Conservation (phyloP, 2,888 invertebrate genomes). For the Agrilus mali region DNA sequence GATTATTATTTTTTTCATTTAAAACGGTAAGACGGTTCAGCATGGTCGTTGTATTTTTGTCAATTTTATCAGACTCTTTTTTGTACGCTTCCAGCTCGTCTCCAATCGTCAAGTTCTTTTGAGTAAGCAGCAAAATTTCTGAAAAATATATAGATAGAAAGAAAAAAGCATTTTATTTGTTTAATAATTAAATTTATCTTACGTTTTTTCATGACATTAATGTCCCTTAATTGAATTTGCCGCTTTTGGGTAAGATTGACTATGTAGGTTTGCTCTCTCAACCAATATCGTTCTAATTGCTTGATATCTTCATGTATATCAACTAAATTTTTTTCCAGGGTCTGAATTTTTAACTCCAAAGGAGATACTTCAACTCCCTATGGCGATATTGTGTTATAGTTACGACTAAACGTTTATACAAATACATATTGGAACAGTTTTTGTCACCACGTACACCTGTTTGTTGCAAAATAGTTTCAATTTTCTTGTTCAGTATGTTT, state of each 20-base stretch:
- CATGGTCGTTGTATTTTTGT: slow-evolving; percentile 45
- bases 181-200: slow-evolving; percentile 20
- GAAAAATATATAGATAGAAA: slow-evolving; percentile 4
- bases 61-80: slow-evolving; percentile 42
- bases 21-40: slow-evolving; percentile 47
- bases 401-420: background rate
- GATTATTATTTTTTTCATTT: slow-evolving; percentile 43
- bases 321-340: slow-evolving; percentile 52
- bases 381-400: slow-evolving; percentile 3
- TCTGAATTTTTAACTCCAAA: slow-evolving; percentile 48
- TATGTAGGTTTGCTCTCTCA: slow-evolving; percentile 61
- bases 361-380: slow-evolving; percentile 36
- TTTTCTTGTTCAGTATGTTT: slow-evolving; percentile 38
- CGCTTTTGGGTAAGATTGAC: slow-evolving; percentile 56
- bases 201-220: slow-evolving; percentile 62
- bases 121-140: slow-evolving; percentile 51
- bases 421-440: too few species aligned
- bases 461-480: slow-evolving; percentile 37
- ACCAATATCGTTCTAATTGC: slow-evolving; percentile 59
- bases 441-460: slow-evolving; percentile 32
- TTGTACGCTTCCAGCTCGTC: slow-evolving; percentile 46
- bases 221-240: slow-evolving; percentile 51
- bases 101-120: slow-evolving; percentile 59
- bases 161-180: background rate
- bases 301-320: slow-evolving; percentile 48